These are phyloP conservation scores for Leucopternis melanops DNA, from an alignment of 2,113 vertebrate genomes.

Conservation along the genomic window DNA sequence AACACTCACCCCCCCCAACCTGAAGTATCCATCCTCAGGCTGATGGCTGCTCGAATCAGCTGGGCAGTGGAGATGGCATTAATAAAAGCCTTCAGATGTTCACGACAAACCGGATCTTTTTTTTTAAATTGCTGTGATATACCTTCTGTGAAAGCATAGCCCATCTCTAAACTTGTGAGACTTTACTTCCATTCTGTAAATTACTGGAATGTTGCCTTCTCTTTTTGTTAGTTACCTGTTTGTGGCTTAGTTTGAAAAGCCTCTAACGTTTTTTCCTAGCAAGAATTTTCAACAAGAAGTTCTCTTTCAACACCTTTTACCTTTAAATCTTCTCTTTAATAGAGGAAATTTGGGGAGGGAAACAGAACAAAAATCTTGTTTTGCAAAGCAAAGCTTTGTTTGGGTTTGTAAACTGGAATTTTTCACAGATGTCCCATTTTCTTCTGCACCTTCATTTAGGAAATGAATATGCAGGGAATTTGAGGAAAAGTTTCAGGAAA, in stretches of 20 bases:
- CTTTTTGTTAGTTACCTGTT: not conserved
- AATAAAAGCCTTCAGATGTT: no score
- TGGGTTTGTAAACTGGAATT: not conserved
- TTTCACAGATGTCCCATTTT: not conserved
- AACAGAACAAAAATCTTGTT: not conserved
- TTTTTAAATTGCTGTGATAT: not conserved
- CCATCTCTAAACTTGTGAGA: no score
- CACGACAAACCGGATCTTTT: fast-evolving
- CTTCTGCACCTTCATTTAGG: not conserved
- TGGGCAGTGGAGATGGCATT: not conserved
- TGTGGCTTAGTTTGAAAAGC: not conserved
- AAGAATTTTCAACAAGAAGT: not conserved
- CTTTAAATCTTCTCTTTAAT: not conserved
- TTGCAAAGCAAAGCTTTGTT: not conserved
- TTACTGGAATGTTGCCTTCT: not conserved
- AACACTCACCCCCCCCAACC: no score
- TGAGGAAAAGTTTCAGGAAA: not conserved
- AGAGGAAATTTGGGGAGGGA: not conserved
- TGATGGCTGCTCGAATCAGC: not conserved
- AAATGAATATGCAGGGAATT: not conserved
- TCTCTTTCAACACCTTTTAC: not conserved
- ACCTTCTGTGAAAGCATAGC: not conserved
- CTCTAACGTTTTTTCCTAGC: not conserved
- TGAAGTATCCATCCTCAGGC: not conserved
- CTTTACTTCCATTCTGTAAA: not conserved